Evolutionary conservation across 2,113 vertebrate species (phyloP).

Genomic region (Zosterops hypoxanthus): DNA sequence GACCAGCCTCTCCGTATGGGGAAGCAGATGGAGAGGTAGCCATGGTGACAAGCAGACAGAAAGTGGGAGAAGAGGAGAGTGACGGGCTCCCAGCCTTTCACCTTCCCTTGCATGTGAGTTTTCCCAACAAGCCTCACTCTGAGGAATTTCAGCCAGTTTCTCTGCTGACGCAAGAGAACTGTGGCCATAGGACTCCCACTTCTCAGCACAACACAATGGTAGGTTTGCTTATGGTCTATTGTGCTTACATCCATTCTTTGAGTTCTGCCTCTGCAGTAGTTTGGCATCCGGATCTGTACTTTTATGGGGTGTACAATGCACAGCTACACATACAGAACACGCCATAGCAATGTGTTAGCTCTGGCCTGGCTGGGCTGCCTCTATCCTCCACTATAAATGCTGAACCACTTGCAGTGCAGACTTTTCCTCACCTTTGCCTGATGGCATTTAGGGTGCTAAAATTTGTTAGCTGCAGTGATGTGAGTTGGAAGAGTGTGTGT

Average conservation of each 20-base stretch:
- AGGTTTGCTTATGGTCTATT: slow-evolving; percentile 75
- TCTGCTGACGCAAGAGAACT: slow-evolving; percentile 83
- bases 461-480: background rate
- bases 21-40: slow-evolving; percentile 99
- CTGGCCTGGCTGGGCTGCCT: slow-evolving; percentile 21
- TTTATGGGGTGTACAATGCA: slow-evolving; percentile 12
- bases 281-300: slow-evolving; percentile 48
- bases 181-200: slow-evolving; percentile 90
- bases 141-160: slow-evolving; percentile 86
- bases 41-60: slow-evolving; percentile 99
- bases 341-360: slow-evolving; percentile 32
- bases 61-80: slow-evolving; percentile 96
- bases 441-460: slow-evolving; percentile 8
- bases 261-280: slow-evolving; percentile 37
- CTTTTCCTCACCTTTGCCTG: slow-evolving; percentile 21
- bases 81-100: slow-evolving; percentile 97
- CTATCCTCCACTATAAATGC: background rate
- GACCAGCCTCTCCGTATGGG: slow-evolving; percentile 99
- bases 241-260: slow-evolving; percentile 60
- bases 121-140: slow-evolving; percentile 93
- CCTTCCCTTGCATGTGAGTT: slow-evolving; percentile 95
- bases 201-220: slow-evolving; percentile 86
- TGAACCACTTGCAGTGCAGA: background rate
- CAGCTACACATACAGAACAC: background rate
- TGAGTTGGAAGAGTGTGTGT: background rate